Evolutionary conservation across 2,113 vertebrate species (phyloP), one percentile per base, ranked within the genome.

Genomic region (Notothenia coriiceps): DNA sequence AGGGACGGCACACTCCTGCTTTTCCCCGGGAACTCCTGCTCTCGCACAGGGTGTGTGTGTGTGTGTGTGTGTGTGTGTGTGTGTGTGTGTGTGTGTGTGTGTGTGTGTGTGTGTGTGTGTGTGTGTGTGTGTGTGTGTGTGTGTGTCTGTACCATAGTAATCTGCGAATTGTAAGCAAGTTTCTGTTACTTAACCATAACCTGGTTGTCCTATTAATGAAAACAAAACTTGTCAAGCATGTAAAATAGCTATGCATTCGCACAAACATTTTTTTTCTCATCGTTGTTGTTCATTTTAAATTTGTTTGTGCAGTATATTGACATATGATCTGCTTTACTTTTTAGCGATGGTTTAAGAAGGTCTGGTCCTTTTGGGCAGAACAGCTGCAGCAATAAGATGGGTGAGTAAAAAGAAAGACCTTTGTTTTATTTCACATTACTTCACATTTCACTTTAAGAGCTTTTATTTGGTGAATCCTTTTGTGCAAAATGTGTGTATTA

Each of bases 11-110:
- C 97, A 0, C 76, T 98, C 55, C 94, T 98, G 92, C 93, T 99
- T 12, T 99, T 99, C 70, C 92, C 93, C 0, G 97, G 97, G 29
- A 97, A 96, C 89, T 98, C 94, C 70, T 97, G 96, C 85, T 98
- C 96, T 12, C 97, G 97, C 75, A 96, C 95, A 9, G 95, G 95
- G 98, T 99, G 82, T 85, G 83, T 78, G 47, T 2, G 69, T 79
- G 10, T n/a, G 98, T 99, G 82, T 85, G 83, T 78, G 47, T 2
- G 69, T 79, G 9, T 22, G 17, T 78, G 47, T 2, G 69, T 79
- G 10, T n/a, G 98, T 99, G 82, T 85, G 83, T 78, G 47, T 2
- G 69, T 79, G 9, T 22, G 98, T 99, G 82, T 85, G 83, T 78
- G 47, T 2, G 69, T 79, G 10, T n/a, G 98, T 99, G 82, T 85